phyloP scores from a whole-genome alignment of 2,113 vertebrate species.

The Eurypyga helias region DNA sequence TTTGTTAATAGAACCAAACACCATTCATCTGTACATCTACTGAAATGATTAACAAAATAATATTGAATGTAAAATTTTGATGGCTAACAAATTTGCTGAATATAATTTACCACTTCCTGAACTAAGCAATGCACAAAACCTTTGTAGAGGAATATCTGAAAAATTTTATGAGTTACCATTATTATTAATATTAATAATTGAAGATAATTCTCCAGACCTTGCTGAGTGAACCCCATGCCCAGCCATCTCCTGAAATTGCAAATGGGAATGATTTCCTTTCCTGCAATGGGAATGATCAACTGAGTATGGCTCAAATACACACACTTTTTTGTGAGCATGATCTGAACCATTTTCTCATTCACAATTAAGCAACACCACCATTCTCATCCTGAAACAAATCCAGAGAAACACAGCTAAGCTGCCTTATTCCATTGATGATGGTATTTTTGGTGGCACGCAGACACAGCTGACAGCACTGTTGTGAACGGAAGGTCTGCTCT shows the following conservation, averaged over 20 bases:
- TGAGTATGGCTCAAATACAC: accelerated
- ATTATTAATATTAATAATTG: not conserved
- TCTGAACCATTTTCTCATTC: not conserved
- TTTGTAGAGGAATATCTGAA: not conserved
- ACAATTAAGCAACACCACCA: not conserved
- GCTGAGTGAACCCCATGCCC: not conserved
- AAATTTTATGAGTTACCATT: not conserved
- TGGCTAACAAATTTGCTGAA: not conserved
- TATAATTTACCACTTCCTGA: not conserved
- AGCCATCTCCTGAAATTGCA: not conserved
- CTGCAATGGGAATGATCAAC: not conserved
- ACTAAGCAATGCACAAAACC: not conserved
- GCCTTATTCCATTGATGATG: not conserved
- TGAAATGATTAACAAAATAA: not conserved
- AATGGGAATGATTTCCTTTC: not conserved
- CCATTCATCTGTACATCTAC: not conserved
- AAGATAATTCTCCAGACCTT: not conserved
- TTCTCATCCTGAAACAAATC: not conserved
- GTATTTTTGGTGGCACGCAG: not conserved
- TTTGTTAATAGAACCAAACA: not conserved
- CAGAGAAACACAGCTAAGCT: not conserved
- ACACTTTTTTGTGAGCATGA: not conserved
- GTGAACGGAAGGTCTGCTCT: not conserved
- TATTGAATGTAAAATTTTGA: not conserved
- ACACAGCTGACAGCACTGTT: not conserved